Conservation (phyloP, 2,888 invertebrate species). For the Ornithoptera priamus region DNA sequence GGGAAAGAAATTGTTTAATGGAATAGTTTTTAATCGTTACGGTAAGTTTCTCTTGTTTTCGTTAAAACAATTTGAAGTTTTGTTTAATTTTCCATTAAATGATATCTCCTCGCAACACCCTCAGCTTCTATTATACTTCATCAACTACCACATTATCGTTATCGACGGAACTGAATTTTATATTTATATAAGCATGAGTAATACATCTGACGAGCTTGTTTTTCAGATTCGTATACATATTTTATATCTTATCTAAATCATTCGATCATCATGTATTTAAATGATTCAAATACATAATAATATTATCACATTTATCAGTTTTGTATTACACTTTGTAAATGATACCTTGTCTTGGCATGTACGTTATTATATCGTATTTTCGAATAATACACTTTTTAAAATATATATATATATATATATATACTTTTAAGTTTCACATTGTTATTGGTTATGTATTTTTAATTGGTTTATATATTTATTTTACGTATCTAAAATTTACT, state of each 20-base stretch:
- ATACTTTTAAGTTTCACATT: conserved; percentile 30
- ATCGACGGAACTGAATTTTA: conserved; percentile 27
- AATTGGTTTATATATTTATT: conserved; percentile 29
- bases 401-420: conserved; percentile 29
- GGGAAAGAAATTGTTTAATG: conserved; percentile 38
- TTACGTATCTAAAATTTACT: conserved; percentile 21
- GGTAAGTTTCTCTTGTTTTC: conserved; percentile 35
- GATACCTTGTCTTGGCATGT: conserved; percentile 61
- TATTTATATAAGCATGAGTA: conserved; percentile 48
- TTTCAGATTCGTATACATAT: conserved; percentile 43
- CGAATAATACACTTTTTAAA: conserved; percentile 29
- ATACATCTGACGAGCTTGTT: conserved; percentile 46
- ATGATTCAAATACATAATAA: conserved; percentile 43
- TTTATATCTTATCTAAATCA: conserved; percentile 38
- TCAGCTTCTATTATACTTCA: conserved; percentile 22
- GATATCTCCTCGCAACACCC: conserved; percentile 32
- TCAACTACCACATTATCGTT: conserved; percentile 34
- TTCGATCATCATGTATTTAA: conserved; percentile 48
- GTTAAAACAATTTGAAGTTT: conserved; percentile 20
- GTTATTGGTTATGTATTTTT: conserved; percentile 23
- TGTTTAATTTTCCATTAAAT: conserved; percentile 48
- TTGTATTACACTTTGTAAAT: conserved; percentile 42
- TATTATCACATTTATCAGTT: conserved; percentile 48
- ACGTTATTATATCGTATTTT: conserved; percentile 44
- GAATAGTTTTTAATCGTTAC: conserved; percentile 34